A percentile compares a stretch with the other conserved stretches of the same genome.
Evolutionary conservation across 2,797 vertebrate genomes (phyloP).

Genomic region (Microchirus variegatus): DNA sequence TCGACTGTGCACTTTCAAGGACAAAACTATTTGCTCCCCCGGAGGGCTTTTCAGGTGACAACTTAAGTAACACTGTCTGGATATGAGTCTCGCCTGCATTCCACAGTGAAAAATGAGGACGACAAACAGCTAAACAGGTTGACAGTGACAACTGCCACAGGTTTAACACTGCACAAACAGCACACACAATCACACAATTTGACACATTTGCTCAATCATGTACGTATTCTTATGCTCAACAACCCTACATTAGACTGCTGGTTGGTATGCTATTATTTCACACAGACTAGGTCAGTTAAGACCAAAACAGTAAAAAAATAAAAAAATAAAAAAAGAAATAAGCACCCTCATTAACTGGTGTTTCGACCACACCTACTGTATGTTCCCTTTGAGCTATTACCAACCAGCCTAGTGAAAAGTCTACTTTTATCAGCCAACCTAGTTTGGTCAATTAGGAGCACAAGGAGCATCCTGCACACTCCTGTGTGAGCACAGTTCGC

Average conservation of each 20-base stretch:
- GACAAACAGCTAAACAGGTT: conserved; percentile 31
- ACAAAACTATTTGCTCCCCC: conserved; percentile 62
- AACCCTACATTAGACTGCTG: conserved; percentile 4
- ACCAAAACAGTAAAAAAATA: conserved; percentile 13
- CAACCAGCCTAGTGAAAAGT: conserved; percentile 33
- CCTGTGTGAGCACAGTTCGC: conserved; percentile 64
- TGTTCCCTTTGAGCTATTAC: conserved; percentile 54
- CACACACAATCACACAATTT: background rate
- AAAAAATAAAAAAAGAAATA: conserved; percentile 41
- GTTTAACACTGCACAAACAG: background rate
- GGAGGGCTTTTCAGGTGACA: conserved; percentile 53
- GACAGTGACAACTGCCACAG: background rate
- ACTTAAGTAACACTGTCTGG: conserved; percentile 46
- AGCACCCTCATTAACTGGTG: background rate
- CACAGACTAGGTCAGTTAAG: conserved; percentile 51
- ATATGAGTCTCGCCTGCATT: conserved; percentile 42
- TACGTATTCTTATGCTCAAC: background rate
- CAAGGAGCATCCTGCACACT: conserved; percentile 63
- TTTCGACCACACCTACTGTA: conserved; percentile 31
- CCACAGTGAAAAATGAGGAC: conserved; percentile 50
- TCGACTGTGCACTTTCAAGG: conserved; percentile 41
- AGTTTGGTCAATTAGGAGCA: conserved; percentile 68
- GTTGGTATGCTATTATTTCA: conserved; percentile 25
- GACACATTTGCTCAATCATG: background rate
- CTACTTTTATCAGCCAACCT: conserved; percentile 55